These are phyloP conservation scores for Conus betulinus DNA, from an alignment of 1,140 invertebrate species.

Conservation along the genomic window DNA sequence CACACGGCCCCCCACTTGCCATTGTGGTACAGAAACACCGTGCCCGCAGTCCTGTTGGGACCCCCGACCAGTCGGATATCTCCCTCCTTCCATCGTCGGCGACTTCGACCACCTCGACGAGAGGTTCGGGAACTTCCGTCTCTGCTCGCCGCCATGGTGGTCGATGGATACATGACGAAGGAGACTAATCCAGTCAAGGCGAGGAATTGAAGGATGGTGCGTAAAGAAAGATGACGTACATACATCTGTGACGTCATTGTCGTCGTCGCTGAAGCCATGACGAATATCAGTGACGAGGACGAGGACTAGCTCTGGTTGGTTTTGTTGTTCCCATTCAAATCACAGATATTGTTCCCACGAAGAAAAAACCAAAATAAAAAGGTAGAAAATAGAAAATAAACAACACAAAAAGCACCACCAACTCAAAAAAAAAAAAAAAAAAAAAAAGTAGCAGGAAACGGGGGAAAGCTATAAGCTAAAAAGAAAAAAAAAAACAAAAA, in stretches of 20 bases:
- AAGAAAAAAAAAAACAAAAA: too few species aligned
- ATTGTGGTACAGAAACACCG: slow-evolving; percentile 60
- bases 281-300: not conserved
- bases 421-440: too few species aligned
- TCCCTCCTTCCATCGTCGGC: slow-evolving; percentile 36
- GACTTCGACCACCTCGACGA: not conserved
- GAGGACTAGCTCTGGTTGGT: not conserved
- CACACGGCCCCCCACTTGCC: slow-evolving; percentile 67
- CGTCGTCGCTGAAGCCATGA: not conserved
- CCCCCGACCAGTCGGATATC: slow-evolving; percentile 55
- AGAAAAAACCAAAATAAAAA: not conserved
- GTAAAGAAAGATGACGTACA: not conserved
- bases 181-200: not conserved
- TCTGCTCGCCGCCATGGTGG: not conserved
- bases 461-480: too few species aligned
- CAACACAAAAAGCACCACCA: not conserved
- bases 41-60: slow-evolving; percentile 51
- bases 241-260: not conserved
- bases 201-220: not conserved
- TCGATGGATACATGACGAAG: not conserved
- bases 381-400: not conserved
- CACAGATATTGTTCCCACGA: not conserved
- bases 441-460: too few species aligned
- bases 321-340: not conserved
- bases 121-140: not conserved